Evolutionary conservation across 2,113 vertebrate species (phyloP), one percentile per base, ranked within the genome.

Genomic region (Triplophysa rosa): DNA sequence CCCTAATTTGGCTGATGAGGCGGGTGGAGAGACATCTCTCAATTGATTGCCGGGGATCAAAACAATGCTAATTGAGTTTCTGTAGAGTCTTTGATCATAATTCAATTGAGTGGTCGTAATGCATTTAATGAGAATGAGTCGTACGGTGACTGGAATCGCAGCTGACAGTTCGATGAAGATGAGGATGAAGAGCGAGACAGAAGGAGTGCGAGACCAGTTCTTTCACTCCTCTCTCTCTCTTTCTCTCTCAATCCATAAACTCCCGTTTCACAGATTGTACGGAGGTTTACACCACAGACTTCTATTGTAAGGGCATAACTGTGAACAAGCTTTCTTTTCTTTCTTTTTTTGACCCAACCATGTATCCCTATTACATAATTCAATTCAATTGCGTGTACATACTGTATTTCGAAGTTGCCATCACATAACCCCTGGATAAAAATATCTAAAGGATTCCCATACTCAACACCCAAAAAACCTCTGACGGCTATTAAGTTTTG

Each of bases 31-130:
- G 75, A 82, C 59, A 71, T 80, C 69, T 82, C 69, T 86, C 78
- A 76, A 83, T 80, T 86, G 85, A 86, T 85, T 84, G 83, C 80
- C 40, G 65, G 74, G 61, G 73, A 84, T 80, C 77, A 86, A 84
- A 87, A 88, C 85, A 85, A 84, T 62, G 80, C 81, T 84, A 84
- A 87, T 85, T 84, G 79, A 54, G 74, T 81, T 85, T 80, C 80
- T 77, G 84, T 65, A 47, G 72, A 65, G 79, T 79, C 80, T 86
- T 85, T 84, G 81, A 83, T 87, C 84, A 83, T 84, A 84, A 85
- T 84, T 83, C 84, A 81, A 77, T 82, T 80, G 79, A 88, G 84
- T 76, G 80, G 78, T 82, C 75, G 83, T 86, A 82, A 86, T 80
- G 84, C 67, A 84, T 82, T 77, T 85, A 80, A 84, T 82, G 78